Conservation (phyloP, 1,140 invertebrate species). For the Sycophila sp. region DNA sequence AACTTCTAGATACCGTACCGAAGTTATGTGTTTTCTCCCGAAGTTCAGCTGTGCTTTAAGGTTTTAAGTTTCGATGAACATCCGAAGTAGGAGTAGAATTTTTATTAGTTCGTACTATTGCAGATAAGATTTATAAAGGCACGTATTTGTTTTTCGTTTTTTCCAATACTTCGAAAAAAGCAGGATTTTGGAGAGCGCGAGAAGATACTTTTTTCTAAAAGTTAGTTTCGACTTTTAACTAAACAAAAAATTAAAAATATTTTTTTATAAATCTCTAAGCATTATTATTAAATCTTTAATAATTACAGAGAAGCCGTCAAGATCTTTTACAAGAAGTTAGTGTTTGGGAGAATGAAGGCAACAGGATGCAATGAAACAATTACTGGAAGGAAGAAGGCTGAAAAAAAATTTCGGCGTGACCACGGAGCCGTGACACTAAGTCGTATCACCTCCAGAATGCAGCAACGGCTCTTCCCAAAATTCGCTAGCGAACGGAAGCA, state of each 20-base stretch:
- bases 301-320: too few relatives aligned
- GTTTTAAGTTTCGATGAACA: neutral
- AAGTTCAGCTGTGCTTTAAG: conserved; percentile 10
- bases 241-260: too few relatives aligned
- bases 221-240: too few relatives aligned
- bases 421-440: conserved; percentile 56
- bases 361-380: conserved; percentile 64
- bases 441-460: conserved; percentile 49
- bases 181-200: too few relatives aligned
- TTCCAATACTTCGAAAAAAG: too few relatives aligned
- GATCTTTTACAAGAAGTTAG: neutral
- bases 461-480: conserved; percentile 38
- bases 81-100: neutral
- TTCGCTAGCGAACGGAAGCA: conserved; percentile 34
- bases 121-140: too few relatives aligned
- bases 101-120: too few relatives aligned
- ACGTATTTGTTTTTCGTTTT: too few relatives aligned
- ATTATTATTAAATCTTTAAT: too few relatives aligned
- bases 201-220: too few relatives aligned
- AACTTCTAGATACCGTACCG: neutral
- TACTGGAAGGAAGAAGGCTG: conserved; percentile 54
- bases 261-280: too few relatives aligned
- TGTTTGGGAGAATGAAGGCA: conserved; percentile 52
- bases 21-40: conserved; percentile 12
- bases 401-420: conserved; percentile 53